Percentiles rank a stretch among this genome's conserved stretches.
phyloP scores from a whole-genome alignment of 2,113 vertebrate species.

The Blennius ocellaris region DNA sequence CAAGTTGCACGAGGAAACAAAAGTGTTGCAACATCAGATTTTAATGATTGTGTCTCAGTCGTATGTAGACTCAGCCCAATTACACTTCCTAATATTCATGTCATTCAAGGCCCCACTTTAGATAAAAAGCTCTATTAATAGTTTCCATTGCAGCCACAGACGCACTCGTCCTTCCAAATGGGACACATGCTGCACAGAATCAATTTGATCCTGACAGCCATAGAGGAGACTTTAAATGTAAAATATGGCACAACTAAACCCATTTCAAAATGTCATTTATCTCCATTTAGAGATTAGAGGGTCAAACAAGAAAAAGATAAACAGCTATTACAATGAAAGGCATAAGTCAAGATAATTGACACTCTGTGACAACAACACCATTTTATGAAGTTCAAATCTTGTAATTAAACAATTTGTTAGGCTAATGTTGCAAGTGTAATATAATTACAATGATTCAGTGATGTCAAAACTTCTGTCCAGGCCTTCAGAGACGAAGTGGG shows the following conservation, averaged over 20 bases:
- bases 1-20: constrained; percentile 11
- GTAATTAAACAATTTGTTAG: neutral
- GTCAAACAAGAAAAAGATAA: constrained; percentile 19
- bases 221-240: constrained; percentile 5
- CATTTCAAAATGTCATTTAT: constrained; percentile 14
- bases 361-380: neutral
- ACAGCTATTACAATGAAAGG: neutral
- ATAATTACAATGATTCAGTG: neutral
- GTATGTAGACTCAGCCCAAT: constrained; percentile 24
- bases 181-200: neutral
- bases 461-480: constrained; percentile 63
- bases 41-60: constrained; percentile 16
- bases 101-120: constrained; percentile 25
- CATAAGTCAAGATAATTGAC: neutral
- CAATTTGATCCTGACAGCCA: neutral
- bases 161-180: neutral
- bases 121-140: constrained; percentile 16
- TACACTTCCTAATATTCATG: constrained; percentile 20
- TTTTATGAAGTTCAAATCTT: neutral
- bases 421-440: neutral
- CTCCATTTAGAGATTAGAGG: constrained; percentile 11
- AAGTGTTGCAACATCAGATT: constrained; percentile 27
- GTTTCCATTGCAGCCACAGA: constrained; percentile 8
- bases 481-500: constrained; percentile 92
- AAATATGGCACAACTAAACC: constrained; percentile 10